A percentile compares a stretch with the other conserved stretches of the same genome.
phyloP scores from a whole-genome alignment of 2,888 invertebrate genomes.

The Meloe dianella region DNA sequence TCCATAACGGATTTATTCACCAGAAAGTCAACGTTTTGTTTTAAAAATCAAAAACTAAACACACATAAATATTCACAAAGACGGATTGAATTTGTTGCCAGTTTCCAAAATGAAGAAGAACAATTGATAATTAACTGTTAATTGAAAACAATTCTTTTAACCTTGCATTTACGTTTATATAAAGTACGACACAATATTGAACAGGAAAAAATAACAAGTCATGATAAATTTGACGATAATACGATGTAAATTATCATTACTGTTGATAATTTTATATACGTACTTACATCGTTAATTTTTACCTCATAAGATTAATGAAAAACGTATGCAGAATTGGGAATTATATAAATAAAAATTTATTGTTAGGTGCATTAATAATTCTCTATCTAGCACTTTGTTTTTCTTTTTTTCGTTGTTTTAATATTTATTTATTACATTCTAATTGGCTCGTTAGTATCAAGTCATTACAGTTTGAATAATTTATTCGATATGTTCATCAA shows the following conservation, averaged over 20 bases:
- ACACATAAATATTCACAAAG: neutral
- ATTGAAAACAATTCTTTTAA: conserved; percentile 9
- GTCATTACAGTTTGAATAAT: no score
- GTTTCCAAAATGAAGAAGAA: neutral
- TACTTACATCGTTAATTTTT: no score
- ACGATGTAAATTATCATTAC: neutral
- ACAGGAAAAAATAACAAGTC: neutral
- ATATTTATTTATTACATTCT: neutral
- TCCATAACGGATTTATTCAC: neutral
- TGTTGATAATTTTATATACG: neutral
- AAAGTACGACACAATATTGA: neutral
- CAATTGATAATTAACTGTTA: neutral
- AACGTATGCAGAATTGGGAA: no score
- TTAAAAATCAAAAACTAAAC: neutral
- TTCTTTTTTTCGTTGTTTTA: neutral
- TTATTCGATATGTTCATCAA: neutral
- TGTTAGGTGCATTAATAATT: no score
- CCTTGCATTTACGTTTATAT: conserved; percentile 2
- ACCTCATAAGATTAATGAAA: no score
- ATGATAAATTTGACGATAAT: neutral
- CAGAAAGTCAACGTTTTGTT: neutral
- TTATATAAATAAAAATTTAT: no score
- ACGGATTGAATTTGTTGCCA: neutral
- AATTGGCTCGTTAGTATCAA: neutral
- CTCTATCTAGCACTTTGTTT: no score